Percentiles rank a stretch among this genome's conserved stretches.
These are phyloP conservation scores for Phrynocephalus versicolor DNA, from an alignment of 2,113 vertebrate genomes.

Conservation along the genomic window DNA sequence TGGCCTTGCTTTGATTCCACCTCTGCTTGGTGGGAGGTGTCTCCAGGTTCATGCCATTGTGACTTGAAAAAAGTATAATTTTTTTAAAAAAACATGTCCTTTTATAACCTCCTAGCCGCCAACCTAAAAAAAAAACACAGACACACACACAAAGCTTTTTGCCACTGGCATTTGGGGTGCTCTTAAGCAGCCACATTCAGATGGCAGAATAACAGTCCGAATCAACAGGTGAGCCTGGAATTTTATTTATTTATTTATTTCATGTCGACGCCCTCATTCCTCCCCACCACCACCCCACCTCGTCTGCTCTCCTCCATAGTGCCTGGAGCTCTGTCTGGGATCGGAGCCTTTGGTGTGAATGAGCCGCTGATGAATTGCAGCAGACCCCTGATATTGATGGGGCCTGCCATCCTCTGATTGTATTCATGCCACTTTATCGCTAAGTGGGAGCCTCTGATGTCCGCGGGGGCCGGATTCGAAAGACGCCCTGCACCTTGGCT, in stretches of 20 bases:
- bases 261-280: neutral
- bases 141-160: neutral
- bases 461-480: neutral
- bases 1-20: neutral
- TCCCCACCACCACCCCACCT: too few relatives aligned
- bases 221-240: neutral
- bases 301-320: neutral
- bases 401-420: conserved; percentile 6
- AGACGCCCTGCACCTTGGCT: neutral
- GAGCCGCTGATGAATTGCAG: rapidly evolving
- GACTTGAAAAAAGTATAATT: too few relatives aligned
- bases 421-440: neutral
- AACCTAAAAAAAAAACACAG: neutral
- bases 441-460: neutral
- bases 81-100: neutral
- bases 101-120: neutral
- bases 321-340: neutral
- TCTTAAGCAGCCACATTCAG: too few relatives aligned
- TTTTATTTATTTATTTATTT: neutral
- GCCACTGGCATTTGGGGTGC: neutral
- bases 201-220: too few relatives aligned
- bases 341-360: conserved; percentile 37
- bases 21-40: neutral
- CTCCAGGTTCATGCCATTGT: neutral
- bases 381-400: neutral